Evolutionary conservation across 2,797 vertebrate species (phyloP), one percentile per base, ranked within the genome.

Genomic region (Chelon labrosus): DNA sequence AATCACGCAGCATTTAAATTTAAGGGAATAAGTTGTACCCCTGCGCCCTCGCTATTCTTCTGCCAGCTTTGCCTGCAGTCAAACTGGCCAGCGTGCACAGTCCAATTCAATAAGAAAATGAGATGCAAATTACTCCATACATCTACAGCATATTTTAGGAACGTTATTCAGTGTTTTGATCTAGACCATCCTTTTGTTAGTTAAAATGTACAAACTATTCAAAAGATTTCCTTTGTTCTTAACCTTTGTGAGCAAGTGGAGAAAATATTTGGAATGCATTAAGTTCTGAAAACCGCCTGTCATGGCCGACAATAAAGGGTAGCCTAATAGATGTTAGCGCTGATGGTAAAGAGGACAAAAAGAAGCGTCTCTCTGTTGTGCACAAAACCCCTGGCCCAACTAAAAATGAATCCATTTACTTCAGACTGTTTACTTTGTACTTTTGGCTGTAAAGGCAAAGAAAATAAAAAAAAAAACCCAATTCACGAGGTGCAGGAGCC

Each of bases 391-490:
- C 85, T 85, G 86, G 87, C 83, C 67, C 89, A 89, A 94, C 91
- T 91, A 94, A 96, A 95, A 94, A 94, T 95, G 83, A 94, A 94
- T 95, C 90, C 83, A 94, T 95, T 95, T 92, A 92, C 91, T 94
- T 94, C 83, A 85, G 75, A 87, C 80, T 93, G 92, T 95, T 96
- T 93, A 94, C 93, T 93, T 94, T 94, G 91, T 94, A 94, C 93
- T 94, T 95, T 95, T 93, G 90, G 93, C 91, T 89, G 91, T 85
- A 84, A 88, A 90, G 83, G 83, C 78, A 82, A 85, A 88, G 77
- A 87, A 89, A 85, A 88, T 70, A 73, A 89, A 90, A 88, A 87
- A 82, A 70, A 75, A 55, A 60, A 55, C 16, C 31, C 82, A 87
- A 91, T 93, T 93, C 92, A 91, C 59, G 62, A 86, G 79, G 73